Percentiles rank a stretch among this genome's conserved stretches.
These are phyloP conservation scores for Phoenoteleia sp. DNA, from an alignment of 2,888 invertebrate genomes.

Conservation along the genomic window DNA sequence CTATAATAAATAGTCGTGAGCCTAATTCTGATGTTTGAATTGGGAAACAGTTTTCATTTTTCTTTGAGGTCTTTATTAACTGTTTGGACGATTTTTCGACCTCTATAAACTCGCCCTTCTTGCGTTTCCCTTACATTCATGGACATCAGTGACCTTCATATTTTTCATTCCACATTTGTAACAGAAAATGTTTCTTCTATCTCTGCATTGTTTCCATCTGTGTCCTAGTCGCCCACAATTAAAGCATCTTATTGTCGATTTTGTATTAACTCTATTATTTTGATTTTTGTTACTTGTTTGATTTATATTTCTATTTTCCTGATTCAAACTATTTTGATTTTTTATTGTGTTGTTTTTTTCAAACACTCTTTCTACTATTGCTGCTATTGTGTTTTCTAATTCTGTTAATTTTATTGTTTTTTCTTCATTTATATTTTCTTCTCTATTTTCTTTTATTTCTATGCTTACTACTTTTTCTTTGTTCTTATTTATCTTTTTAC, in stretches of 20 bases:
- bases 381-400: neutral
- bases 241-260: neutral
- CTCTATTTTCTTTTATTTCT: neutral
- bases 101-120: neutral
- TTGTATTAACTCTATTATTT: neutral
- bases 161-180: neutral
- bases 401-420: neutral
- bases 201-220: neutral
- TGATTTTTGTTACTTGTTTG: neutral
- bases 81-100: neutral
- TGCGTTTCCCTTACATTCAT: neutral
- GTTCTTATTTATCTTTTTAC: neutral
- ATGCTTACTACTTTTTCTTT: neutral
- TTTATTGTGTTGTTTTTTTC: neutral
- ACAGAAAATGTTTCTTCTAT: slow-evolving; percentile 8
- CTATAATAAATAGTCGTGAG: neutral
- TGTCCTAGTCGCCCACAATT: slow-evolving; percentile 11
- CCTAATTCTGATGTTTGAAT: neutral
- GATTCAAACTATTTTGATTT: no score
- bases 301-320: neutral
- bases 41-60: neutral
- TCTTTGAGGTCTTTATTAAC: neutral
- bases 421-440: neutral
- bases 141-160: neutral
- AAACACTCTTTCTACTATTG: neutral